Conservation (phyloP, 2,888 invertebrate genomes). For the Melinaea marsaeus region DNA sequence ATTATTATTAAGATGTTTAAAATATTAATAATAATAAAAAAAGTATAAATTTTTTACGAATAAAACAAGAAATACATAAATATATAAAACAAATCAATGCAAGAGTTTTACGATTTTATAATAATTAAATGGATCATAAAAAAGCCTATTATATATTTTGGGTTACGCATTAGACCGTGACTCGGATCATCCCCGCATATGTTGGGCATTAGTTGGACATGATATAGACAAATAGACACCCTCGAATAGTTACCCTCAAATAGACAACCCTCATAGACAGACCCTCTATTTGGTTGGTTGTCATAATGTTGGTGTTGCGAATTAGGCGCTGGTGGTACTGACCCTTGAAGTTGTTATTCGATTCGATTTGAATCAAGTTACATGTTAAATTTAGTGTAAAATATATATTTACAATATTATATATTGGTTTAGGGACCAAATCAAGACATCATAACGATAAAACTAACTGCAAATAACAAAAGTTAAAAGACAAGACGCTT, state of each 20-base stretch:
- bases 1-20: too few species aligned
- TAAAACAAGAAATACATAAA: too few species aligned
- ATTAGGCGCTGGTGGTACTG: constrained; percentile 19
- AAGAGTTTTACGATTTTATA: neutral
- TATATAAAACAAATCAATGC: too few species aligned
- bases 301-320: constrained; percentile 33
- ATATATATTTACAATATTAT: too few species aligned
- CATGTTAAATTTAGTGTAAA: too few species aligned
- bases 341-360: constrained; percentile 5
- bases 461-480: too few species aligned
- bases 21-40: too few species aligned
- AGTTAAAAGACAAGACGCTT: too few species aligned
- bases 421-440: too few species aligned
- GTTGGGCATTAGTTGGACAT: constrained; percentile 16
- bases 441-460: too few species aligned
- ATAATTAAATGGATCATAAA: neutral
- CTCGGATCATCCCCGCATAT: constrained; percentile 25
- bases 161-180: constrained; percentile 20
- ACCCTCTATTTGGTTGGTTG: constrained; percentile 37
- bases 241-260: constrained; percentile 18
- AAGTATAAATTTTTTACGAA: too few species aligned
- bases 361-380: neutral
- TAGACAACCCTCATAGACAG: constrained; percentile 36
- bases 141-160: neutral
- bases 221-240: constrained; percentile 27